phyloP scores from a whole-genome alignment of 2,113 vertebrate species.

The Martes martes region DNA sequence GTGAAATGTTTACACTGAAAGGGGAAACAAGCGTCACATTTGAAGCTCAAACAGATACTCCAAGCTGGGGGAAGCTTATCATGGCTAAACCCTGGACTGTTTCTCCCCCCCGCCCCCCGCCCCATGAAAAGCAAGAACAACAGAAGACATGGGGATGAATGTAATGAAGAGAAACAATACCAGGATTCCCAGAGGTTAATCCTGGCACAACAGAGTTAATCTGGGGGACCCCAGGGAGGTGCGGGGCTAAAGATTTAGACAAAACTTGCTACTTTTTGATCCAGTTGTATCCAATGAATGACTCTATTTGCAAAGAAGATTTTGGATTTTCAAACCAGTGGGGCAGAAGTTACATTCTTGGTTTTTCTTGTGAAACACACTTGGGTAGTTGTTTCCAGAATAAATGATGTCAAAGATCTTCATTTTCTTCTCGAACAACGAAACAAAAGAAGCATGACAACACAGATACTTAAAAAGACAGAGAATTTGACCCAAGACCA shows the following conservation, averaged over 20 bases:
- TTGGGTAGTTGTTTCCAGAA: constrained; percentile 73
- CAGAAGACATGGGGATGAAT: constrained; percentile 81
- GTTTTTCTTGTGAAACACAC: constrained; percentile 78
- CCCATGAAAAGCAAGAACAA: constrained; percentile 81
- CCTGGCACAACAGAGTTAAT: constrained; percentile 83
- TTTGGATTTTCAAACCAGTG: constrained; percentile 76
- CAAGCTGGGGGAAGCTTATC: constrained; percentile 75
- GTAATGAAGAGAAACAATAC: constrained; percentile 84
- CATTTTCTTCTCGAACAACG: constrained; percentile 67
- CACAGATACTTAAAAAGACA: constrained; percentile 70
- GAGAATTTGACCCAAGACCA: constrained; percentile 61
- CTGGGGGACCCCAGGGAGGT: constrained; percentile 74
- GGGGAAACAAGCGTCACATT: constrained; percentile 76
- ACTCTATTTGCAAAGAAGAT: constrained; percentile 83
- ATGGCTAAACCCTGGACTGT: constrained; percentile 76
- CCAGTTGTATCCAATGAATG: constrained; percentile 78
- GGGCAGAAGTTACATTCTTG: constrained; percentile 77
- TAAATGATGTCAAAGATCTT: constrained; percentile 78
- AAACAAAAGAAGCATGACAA: constrained; percentile 67
- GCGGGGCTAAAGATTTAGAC: constrained; percentile 77
- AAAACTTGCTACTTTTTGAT: constrained; percentile 85
- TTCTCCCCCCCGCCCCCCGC: no score
- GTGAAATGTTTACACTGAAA: constrained; percentile 80
- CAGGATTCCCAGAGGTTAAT: constrained; percentile 81
- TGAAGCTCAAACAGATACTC: constrained; percentile 68